Evolutionary conservation across 2,888 invertebrate genomes (phyloP), one percentile per base, ranked within the genome.

Genomic region (Drosophila tripunctata): DNA sequence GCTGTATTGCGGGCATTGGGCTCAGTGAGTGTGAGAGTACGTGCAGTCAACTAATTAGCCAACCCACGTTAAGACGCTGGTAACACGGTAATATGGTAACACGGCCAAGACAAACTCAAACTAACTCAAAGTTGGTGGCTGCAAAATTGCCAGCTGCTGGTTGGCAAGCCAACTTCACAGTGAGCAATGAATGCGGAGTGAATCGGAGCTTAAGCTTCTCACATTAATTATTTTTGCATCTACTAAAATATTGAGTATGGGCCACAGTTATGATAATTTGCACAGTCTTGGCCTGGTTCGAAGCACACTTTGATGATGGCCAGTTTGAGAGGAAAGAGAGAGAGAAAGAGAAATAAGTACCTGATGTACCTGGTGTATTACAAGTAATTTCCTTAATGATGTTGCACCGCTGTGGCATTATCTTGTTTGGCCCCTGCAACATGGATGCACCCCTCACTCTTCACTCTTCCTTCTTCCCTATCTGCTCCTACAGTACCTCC

Each of bases 331-430:
- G 21, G 27, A 24, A 24, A 30, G 7, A 7, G 8, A 14, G 15
- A 15, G 51, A 7, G 14, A 10, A 30, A 15, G 21, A 43, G 57
- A 27, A 27, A 27, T 64, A 78, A 78, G 86, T 76, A 79, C 74
- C 80, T 80, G 75, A 74, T 83, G 77, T 63, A 56, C 57, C 67
- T 64, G 66, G 54, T 79, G 80, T 70, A 87, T 72, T 87, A 87
- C 87, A 81, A 87, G 83, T 85, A 84, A 84, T 84, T 84, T 84
- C 71, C 83, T 84, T 87, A 84, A 84, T 84, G 83, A 87, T 84
- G 83, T 87, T 82, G 81, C 82, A 62, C 81, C 79, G 79, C 77
- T 66, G 70, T 75, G 70, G 77, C 79, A 83, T 83, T 83, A 83
- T 87, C 83, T 87, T 87, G 83, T 84, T 84, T 87, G 86, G 8